A percentile compares a stretch with the other conserved stretches of the same genome.
phyloP scores from a whole-genome alignment of 2,888 invertebrate species.

The Cephus sareptanus region DNA sequence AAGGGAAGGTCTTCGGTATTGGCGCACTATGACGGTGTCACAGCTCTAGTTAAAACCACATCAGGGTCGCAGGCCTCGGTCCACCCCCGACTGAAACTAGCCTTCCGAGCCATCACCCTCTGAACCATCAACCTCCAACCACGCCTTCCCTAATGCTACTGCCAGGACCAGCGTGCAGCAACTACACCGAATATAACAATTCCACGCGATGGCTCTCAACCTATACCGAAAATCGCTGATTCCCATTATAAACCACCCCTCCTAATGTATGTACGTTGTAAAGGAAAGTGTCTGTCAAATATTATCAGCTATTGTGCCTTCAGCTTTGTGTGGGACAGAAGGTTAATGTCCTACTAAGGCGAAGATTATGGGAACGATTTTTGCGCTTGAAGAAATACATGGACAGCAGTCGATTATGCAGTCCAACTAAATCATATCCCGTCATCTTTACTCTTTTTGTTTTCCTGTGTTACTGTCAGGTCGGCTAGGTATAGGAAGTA shows the following conservation, averaged over 20 bases:
- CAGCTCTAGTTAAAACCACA: constrained; percentile 20
- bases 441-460: background rate
- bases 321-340: background rate
- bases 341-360: background rate
- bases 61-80: constrained; percentile 18
- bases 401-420: background rate
- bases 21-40: constrained; percentile 10
- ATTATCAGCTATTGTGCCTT: background rate
- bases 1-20: background rate
- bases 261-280: background rate
- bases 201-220: background rate
- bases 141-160: constrained; percentile 38
- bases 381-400: background rate
- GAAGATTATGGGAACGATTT: background rate
- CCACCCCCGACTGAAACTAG: constrained; percentile 8
- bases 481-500: background rate
- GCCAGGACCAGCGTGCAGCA: constrained; percentile 23
- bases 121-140: constrained; percentile 13
- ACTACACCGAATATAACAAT: background rate
- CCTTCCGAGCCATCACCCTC: constrained; percentile 6
- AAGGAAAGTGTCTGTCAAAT: background rate
- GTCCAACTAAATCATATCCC: background rate
- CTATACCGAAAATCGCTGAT: background rate
- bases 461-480: background rate
- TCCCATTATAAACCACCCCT: background rate